Evolutionary conservation across 2,113 vertebrate genomes (phyloP).

Genomic region (Aleadryas rufinucha): DNA sequence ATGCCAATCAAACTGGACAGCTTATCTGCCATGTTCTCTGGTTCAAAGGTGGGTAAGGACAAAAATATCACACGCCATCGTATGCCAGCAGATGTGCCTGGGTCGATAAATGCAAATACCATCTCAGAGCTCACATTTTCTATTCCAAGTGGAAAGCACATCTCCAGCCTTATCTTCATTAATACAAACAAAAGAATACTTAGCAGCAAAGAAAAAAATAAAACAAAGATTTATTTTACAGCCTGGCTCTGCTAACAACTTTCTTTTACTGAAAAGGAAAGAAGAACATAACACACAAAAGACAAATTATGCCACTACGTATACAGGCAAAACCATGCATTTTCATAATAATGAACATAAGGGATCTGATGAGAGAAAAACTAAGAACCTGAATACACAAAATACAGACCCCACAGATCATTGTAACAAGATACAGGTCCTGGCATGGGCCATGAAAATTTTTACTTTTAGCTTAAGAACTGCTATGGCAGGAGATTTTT

Average conservation of each 20-base stretch:
- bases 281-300: background rate
- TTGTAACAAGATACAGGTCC: background rate
- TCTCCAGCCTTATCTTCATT: conserved; percentile 23
- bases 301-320: background rate
- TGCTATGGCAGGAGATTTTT: background rate
- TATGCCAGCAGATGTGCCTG: conserved; percentile 6
- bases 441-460: background rate
- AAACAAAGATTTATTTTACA: background rate
- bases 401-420: background rate
- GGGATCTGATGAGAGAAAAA: background rate
- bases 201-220: background rate
- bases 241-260: background rate
- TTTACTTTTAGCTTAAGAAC: background rate
- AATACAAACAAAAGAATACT: conserved; percentile 22
- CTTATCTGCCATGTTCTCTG: background rate
- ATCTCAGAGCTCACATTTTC: background rate
- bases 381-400: background rate
- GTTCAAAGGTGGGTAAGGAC: conserved; percentile 25
- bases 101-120: conserved; percentile 53
- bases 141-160: conserved; percentile 5
- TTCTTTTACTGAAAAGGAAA: background rate
- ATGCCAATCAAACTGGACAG: conserved; percentile 28
- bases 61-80: background rate
- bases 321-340: background rate
- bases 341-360: background rate